Conservation (phyloP, 1,140 invertebrate genomes). For the Drosophila sp. region DNA sequence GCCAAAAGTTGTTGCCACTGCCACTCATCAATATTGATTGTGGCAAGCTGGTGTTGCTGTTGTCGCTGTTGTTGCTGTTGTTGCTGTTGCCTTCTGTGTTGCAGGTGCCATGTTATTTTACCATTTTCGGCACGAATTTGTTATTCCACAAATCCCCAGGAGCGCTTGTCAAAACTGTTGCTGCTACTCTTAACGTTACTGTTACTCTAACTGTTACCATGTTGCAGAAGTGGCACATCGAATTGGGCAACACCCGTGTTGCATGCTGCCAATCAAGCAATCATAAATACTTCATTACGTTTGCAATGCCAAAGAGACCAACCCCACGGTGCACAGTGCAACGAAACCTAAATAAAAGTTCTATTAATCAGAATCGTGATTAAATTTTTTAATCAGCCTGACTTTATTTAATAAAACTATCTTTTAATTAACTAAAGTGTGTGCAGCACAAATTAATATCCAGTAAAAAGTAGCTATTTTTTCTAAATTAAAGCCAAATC, state of each 20-base stretch:
- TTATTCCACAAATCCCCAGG: constrained; percentile 79
- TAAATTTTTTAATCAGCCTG: too few species aligned
- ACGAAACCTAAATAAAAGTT: neutral
- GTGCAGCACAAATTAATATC: too few species aligned
- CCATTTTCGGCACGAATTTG: constrained; percentile 75
- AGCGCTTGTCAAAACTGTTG: constrained; percentile 47
- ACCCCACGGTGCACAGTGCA: constrained; percentile 9
- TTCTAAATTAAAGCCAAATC: too few species aligned
- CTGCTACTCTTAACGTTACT: constrained; percentile 21
- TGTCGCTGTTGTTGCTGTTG: neutral
- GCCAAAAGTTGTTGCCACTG: constrained; percentile 34
- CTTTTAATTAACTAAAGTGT: too few species aligned
- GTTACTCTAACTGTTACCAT: constrained; percentile 17
- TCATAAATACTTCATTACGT: constrained; percentile 79
- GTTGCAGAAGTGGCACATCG: constrained; percentile 25
- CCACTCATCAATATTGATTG: constrained; percentile 62
- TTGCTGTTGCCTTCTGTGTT: neutral
- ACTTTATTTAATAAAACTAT: too few species aligned
- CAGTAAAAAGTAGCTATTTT: too few species aligned
- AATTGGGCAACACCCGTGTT: constrained; percentile 49
- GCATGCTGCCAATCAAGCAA: constrained; percentile 64
- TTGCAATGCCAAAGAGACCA: constrained; percentile 16
- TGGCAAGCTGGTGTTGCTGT: neutral
- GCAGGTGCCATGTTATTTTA: constrained; percentile 51
- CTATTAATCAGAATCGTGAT: too few species aligned